Conservation (phyloP, 2,888 invertebrate species). For the Tenthredo scrophulariae region DNA sequence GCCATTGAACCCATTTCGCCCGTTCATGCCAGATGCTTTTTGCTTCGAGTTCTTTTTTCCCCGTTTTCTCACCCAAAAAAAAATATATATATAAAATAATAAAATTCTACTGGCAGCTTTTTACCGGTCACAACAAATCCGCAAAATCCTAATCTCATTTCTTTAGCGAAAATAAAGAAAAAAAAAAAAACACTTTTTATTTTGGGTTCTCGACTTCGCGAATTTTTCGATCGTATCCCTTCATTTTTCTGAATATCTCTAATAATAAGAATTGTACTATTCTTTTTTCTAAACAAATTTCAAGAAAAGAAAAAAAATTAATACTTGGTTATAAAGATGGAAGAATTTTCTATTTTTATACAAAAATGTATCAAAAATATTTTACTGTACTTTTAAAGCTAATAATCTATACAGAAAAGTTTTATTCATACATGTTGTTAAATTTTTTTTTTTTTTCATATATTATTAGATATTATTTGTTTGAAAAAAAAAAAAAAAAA, state of each 20-base stretch:
- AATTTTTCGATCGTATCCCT: neutral
- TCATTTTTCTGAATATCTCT: neutral
- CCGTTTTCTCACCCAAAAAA: neutral
- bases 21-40: slow-evolving; percentile 46
- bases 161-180: neutral
- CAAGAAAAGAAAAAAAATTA: neutral
- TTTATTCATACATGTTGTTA: neutral
- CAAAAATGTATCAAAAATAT: neutral
- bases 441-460: neutral
- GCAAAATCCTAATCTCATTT: neutral
- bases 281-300: neutral
- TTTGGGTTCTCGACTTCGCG: neutral
- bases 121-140: neutral
- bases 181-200: neutral
- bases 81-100: neutral
- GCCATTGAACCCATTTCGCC: slow-evolving; percentile 51
- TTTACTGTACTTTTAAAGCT: neutral
- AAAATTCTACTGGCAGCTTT: neutral
- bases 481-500: neutral
- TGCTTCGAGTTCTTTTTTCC: neutral
- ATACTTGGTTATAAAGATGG: neutral
- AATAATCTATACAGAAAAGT: neutral
- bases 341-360: neutral
- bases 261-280: no score
- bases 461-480: neutral